A percentile compares a stretch with the other conserved stretches of the same genome.
These are phyloP conservation scores for Torymus aiolomorphi DNA, from an alignment of 2,888 invertebrate species.

Conservation along the genomic window DNA sequence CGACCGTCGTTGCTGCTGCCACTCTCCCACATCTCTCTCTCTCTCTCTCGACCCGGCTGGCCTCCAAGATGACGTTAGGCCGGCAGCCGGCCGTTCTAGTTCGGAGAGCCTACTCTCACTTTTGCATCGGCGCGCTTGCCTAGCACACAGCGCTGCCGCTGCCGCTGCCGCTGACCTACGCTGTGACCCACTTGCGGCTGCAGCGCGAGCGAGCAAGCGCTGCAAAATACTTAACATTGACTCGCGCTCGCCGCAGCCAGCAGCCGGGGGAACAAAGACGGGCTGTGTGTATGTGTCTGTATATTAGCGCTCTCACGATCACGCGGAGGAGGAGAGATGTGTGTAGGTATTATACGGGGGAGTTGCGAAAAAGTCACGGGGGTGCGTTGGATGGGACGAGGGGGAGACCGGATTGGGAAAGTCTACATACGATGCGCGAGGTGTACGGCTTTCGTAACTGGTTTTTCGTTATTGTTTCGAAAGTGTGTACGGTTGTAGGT, in stretches of 20 bases:
- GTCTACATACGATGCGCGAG: too few relatives aligned
- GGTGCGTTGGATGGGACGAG: too few relatives aligned
- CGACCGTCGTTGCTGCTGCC: too few relatives aligned
- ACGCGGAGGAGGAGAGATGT: too few relatives aligned
- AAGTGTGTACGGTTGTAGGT: too few relatives aligned
- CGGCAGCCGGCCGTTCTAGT: conserved; percentile 59
- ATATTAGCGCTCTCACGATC: background rate
- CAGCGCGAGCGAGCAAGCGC: background rate
- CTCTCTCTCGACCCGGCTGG: conserved; percentile 41
- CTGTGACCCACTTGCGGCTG: conserved; percentile 64
- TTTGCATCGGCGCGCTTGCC: conserved; percentile 60
- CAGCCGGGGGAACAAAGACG: conserved; percentile 41
- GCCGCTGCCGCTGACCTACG: conserved; percentile 63
- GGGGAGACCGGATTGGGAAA: too few relatives aligned
- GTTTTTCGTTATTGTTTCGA: too few relatives aligned
- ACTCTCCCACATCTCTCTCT: background rate
- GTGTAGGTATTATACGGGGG: too few relatives aligned
- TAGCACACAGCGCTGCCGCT: too few relatives aligned
- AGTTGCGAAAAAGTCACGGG: too few relatives aligned
- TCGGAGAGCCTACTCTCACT: conserved; percentile 64
- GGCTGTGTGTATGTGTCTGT: background rate
- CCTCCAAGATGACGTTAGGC: conserved; percentile 52
- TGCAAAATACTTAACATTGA: conserved; percentile 48
- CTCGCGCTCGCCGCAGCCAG: conserved; percentile 6
- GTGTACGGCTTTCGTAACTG: too few relatives aligned